phyloP scores from a whole-genome alignment of 2,113 vertebrate species.

The Orthochromis indermauri region DNA sequence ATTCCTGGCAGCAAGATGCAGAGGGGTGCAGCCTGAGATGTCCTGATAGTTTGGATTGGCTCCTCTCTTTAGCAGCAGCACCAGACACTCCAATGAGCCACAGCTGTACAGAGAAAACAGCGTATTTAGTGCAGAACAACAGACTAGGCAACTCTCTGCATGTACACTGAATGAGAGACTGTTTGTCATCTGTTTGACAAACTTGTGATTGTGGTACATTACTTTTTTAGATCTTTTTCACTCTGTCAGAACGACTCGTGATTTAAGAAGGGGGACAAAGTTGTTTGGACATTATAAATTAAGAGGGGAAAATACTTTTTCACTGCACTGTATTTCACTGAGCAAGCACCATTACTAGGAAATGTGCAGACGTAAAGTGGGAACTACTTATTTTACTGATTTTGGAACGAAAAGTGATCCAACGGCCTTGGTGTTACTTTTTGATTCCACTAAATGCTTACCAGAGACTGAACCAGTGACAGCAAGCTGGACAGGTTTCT shows the following conservation, averaged over 20 bases:
- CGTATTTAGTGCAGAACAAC: not conserved
- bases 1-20: slow-evolving; percentile 95
- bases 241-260: fast-evolving
- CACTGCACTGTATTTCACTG: not conserved
- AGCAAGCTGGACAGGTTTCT: not conserved
- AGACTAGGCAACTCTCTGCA: not conserved
- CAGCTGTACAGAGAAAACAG: slow-evolving; percentile 72
- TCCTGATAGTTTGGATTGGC: slow-evolving; percentile 98
- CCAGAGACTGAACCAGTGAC: not conserved
- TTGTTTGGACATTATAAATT: not conserved
- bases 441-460: not conserved
- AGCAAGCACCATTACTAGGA: not conserved
- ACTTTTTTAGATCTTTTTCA: not conserved
- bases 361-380: not conserved
- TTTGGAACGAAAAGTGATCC: fast-evolving
- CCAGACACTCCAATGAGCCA: slow-evolving; percentile 95
- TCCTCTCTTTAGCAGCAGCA: slow-evolving; percentile 90
- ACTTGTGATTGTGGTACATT: not conserved
- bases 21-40: slow-evolving; percentile 96
- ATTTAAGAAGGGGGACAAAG: not conserved
- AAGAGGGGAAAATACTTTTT: not conserved
- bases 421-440: fast-evolving
- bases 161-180: not conserved
- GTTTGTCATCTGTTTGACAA: not conserved
- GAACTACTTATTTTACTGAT: not conserved